Evolutionary conservation across 2,797 vertebrate species (phyloP), one percentile per base, ranked within the genome.

Genomic region (Philypnodon macrostomus): DNA sequence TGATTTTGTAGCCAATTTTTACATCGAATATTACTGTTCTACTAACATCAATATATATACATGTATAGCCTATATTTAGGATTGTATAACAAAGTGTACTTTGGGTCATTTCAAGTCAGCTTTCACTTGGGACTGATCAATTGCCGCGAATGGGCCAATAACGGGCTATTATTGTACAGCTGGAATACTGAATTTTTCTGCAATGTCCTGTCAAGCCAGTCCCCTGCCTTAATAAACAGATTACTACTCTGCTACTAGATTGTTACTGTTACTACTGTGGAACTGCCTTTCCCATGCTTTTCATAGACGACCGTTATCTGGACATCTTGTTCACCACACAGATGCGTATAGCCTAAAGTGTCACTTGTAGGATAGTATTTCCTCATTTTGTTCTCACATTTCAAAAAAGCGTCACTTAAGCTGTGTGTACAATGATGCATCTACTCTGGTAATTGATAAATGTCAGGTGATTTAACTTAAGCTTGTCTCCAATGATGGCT

Each of bases 151-250:
- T 59, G 62, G 54, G 45, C 59, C 47, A 49, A 52, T 39, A 46
- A 5, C 57, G 17, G 46, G 57, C 63, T 58, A 54, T 61, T 19
- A 13, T 66, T 55, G 45, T 33, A 17, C 58, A 40, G 27, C 37
- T 70, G n/a, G n/a, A n/a, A n/a, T n/a, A 63, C 62, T 55, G 66
- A 79, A 70, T 77, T 73, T 76, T 46, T 57, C 71, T 69, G 71
- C 73, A 51, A 73, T 12, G 30, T n/a, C n/a, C n/a, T n/a, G n/a
- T n/a, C n/a, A n/a, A n/a, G n/a, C n/a, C n/a, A n/a, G n/a, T n/a
- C n/a, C n/a, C n/a, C n/a, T n/a, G n/a, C n/a, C n/a, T n/a, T n/a
- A n/a, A n/a, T n/a, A n/a, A n/a, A n/a, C n/a, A n/a, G n/a, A n/a
- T n/a, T n/a, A n/a, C n/a, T n/a, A n/a, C n/a, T n/a, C n/a, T n/a